phyloP scores from a whole-genome alignment of 2,888 invertebrate species.

The Protonemura montana region DNA sequence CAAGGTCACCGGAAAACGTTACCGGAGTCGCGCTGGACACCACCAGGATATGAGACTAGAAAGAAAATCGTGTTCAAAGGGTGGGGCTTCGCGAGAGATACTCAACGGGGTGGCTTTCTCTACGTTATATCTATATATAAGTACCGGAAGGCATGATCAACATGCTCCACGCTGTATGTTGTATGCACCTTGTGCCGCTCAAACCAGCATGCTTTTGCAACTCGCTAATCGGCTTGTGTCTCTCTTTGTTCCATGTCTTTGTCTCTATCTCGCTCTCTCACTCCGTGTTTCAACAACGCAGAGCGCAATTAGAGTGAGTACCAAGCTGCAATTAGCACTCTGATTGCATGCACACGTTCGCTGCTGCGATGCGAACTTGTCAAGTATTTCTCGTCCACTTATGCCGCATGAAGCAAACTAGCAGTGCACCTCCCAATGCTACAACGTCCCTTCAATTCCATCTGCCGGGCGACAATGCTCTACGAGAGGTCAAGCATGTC shows the following conservation, averaged over 20 bases:
- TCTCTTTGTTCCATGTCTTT: slow-evolving; percentile 2
- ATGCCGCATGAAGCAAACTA: background rate
- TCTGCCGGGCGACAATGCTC: no score
- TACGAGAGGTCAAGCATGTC: background rate
- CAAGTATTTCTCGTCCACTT: background rate
- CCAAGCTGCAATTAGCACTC: background rate
- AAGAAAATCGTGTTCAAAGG: background rate
- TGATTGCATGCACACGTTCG: background rate
- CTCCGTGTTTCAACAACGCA: slow-evolving; percentile 14
- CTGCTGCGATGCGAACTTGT: background rate
- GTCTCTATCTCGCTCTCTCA: background rate
- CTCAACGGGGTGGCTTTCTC: background rate
- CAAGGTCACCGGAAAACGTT: background rate
- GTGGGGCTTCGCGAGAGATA: background rate
- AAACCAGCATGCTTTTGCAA: background rate
- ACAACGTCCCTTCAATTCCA: no score
- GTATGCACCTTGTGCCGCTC: no score
- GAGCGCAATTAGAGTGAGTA: slow-evolving; percentile 29
- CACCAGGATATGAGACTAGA: background rate
- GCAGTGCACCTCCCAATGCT: background rate
- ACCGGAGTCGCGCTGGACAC: background rate
- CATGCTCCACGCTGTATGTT: background rate
- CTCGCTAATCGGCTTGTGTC: background rate
- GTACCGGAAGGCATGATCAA: background rate
- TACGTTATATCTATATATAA: background rate